These are phyloP conservation scores for Zapus hudsonius DNA, from an alignment of 2,113 vertebrate species.

Conservation along the genomic window DNA sequence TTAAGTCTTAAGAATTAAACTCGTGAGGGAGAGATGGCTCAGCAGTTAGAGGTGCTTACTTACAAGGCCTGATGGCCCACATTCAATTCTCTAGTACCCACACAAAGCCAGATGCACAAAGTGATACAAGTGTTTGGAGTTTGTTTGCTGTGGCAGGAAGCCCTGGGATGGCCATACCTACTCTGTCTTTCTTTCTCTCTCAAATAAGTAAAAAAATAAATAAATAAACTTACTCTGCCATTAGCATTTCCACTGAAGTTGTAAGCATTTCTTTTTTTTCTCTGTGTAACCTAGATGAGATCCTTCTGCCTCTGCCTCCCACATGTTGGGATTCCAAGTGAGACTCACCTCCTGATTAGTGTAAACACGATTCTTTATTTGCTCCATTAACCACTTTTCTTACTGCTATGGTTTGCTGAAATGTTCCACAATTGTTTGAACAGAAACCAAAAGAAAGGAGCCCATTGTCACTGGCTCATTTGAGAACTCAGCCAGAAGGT, in stretches of 20 bases:
- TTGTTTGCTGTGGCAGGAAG: no score
- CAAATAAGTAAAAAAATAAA: no score
- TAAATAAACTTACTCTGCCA: not conserved
- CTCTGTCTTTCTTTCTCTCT: no score
- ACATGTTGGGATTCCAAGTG: not conserved
- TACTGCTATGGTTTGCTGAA: conserved; percentile 22
- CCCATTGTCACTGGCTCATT: not conserved
- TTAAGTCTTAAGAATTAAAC: not conserved
- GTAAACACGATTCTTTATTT: not conserved
- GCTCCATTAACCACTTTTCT: conserved; percentile 4
- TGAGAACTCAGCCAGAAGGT: not conserved
- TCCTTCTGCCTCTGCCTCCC: not conserved
- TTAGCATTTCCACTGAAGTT: not conserved
- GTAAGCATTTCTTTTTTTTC: not conserved
- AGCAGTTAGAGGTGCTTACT: no score
- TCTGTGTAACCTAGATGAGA: not conserved
- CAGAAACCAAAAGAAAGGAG: not conserved
- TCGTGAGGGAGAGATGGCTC: no score
- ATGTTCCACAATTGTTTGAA: conserved; percentile 32
- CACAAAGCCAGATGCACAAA: no score
- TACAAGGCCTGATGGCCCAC: no score
- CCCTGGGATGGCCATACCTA: no score
- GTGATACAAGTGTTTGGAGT: no score
- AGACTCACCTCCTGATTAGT: not conserved
- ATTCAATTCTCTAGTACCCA: no score